phyloP scores from a whole-genome alignment of 2,113 vertebrate genomes.

The Atractosteus spatula region DNA sequence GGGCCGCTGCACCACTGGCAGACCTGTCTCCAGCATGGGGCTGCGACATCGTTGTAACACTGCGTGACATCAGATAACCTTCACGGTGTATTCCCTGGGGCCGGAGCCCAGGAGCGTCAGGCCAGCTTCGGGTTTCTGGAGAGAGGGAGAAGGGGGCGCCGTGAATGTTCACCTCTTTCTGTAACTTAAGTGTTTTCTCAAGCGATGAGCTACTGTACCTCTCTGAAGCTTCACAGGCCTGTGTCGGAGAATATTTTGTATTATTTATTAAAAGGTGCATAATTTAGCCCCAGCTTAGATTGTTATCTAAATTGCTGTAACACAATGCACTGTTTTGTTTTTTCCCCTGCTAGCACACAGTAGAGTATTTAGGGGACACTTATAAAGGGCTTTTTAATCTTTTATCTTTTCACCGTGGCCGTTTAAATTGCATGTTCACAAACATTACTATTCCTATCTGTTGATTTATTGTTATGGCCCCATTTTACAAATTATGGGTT shows the following conservation, averaged over 20 bases:
- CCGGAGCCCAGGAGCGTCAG: background rate
- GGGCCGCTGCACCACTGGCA: conserved; percentile 34
- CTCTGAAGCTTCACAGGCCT: background rate
- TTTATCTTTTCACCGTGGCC: no score
- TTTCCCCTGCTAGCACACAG: no score
- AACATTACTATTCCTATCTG: no score
- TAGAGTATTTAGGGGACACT: no score
- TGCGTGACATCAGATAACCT: conserved; percentile 51
- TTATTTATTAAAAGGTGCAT: background rate
- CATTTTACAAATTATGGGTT: no score
- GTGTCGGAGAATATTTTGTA: background rate
- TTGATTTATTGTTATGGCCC: no score
- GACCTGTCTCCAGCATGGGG: conserved; percentile 52
- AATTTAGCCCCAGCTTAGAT: background rate
- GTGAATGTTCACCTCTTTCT: background rate
- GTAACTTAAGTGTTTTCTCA: background rate
- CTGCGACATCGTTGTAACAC: conserved; percentile 45
- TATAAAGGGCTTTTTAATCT: no score
- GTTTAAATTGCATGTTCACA: no score
- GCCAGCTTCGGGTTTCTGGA: background rate
- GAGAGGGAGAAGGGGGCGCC: background rate
- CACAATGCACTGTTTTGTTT: background rate
- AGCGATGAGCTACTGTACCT: background rate
- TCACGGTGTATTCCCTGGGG: conserved; percentile 38
- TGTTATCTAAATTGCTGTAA: background rate